These are phyloP conservation scores for Gobius niger DNA, from an alignment of 2,113 vertebrate species.

Conservation along the genomic window DNA sequence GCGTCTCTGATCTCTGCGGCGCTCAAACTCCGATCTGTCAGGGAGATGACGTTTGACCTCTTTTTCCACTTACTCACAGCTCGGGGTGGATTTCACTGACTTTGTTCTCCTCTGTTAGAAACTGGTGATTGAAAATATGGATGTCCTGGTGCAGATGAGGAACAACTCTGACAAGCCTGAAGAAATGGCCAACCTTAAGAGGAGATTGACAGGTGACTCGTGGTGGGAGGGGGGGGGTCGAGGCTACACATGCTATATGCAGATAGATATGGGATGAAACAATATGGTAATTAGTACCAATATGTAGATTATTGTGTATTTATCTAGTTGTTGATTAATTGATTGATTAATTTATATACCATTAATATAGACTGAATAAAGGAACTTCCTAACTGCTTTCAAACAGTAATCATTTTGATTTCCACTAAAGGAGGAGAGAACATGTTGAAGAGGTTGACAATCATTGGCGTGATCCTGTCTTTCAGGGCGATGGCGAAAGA, in stretches of 20 bases:
- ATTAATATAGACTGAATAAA: too few species aligned
- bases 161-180: constrained; percentile 82
- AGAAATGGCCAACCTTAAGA: constrained; percentile 79
- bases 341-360: too few species aligned
- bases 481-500: constrained; percentile 87
- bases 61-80: constrained; percentile 2
- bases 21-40: constrained; percentile 1
- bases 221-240: neutral
- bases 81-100: constrained; percentile 5
- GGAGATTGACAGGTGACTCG: constrained; percentile 83
- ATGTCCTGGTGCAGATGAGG: constrained; percentile 89
- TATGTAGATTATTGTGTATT: too few species aligned
- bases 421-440: constrained; percentile 82
- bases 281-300: too few species aligned
- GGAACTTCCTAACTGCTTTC: too few species aligned
- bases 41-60: neutral
- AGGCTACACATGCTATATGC: too few species aligned
- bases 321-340: too few species aligned
- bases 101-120: constrained; percentile 75
- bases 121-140: constrained; percentile 94
- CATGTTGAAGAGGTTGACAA: constrained; percentile 91
- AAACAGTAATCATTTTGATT: neutral
- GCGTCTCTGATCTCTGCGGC: constrained; percentile 12
- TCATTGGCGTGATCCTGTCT: constrained; percentile 91
- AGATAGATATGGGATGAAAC: too few species aligned